These are phyloP conservation scores for Clunio marinus DNA, from an alignment of 2,888 invertebrate genomes.

Conservation along the genomic window DNA sequence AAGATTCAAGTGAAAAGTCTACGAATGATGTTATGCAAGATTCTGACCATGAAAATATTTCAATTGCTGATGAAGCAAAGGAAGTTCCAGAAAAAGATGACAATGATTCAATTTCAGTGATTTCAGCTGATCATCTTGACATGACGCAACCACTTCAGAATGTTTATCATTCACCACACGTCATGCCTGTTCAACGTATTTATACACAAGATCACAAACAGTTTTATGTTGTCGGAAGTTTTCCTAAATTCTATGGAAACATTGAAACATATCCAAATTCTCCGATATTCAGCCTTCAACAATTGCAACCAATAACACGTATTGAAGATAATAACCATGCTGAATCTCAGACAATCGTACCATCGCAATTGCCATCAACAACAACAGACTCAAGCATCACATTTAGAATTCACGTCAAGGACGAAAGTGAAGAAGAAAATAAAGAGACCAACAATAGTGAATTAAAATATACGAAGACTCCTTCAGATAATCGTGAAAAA, in stretches of 20 bases:
- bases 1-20: background rate
- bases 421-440: slow-evolving; percentile 51
- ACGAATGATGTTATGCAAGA: background rate
- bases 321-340: background rate
- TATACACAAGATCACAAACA: slow-evolving; percentile 53
- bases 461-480: slow-evolving; percentile 40
- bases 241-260: slow-evolving; percentile 50
- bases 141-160: background rate
- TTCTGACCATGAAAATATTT: background rate
- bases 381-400: slow-evolving; percentile 49
- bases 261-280: slow-evolving; percentile 42
- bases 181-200: no score
- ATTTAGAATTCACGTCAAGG: slow-evolving; percentile 51
- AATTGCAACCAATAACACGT: slow-evolving; percentile 40
- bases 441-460: slow-evolving; percentile 44
- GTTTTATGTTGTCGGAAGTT: slow-evolving; percentile 58
- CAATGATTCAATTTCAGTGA: background rate
- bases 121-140: background rate
- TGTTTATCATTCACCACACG: no score
- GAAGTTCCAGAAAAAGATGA: background rate
- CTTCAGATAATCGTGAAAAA: background rate
- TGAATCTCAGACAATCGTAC: slow-evolving; percentile 2
- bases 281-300: slow-evolving; percentile 43
- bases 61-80: background rate
- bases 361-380: slow-evolving; percentile 48